phyloP scores from a whole-genome alignment of 2,113 vertebrate species.

The Cryptomyrus ogoouensis region DNA sequence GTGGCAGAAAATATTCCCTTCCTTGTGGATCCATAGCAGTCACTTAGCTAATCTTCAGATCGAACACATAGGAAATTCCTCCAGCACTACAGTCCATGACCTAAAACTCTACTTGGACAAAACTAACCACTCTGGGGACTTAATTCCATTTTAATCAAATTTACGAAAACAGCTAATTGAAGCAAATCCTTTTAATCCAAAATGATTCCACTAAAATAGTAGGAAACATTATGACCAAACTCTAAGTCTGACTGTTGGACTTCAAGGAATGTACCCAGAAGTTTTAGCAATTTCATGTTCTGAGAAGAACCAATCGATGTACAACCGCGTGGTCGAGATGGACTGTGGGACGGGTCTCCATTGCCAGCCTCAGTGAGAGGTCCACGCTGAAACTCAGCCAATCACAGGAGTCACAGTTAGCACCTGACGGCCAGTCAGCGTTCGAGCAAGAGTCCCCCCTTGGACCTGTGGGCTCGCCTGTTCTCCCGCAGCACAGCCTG shows the following conservation, averaged over 20 bases:
- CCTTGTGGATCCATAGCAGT: neutral
- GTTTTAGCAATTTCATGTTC: neutral
- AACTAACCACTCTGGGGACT: neutral
- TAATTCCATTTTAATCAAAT: slow-evolving; percentile 20
- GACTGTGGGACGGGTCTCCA: neutral
- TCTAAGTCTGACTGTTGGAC: neutral
- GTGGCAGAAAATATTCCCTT: neutral
- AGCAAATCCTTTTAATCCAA: slow-evolving; percentile 16
- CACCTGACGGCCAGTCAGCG: neutral
- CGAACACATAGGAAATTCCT: neutral
- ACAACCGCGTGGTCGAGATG: neutral
- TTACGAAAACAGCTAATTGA: neutral
- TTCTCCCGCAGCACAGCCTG: neutral
- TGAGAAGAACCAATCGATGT: neutral
- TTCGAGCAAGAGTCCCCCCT: neutral
- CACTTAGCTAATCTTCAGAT: slow-evolving; percentile 7
- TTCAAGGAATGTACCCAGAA: neutral
- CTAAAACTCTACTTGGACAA: slow-evolving; percentile 3
- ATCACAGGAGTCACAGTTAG: neutral
- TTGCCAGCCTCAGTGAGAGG: neutral
- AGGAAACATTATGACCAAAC: neutral
- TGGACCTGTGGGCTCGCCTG: neutral
- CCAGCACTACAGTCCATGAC: neutral
- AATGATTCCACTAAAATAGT: neutral
- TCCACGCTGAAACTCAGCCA: neutral